These are phyloP conservation scores for Melitaea cinxia DNA, from an alignment of 1,140 invertebrate species.

Conservation along the genomic window DNA sequence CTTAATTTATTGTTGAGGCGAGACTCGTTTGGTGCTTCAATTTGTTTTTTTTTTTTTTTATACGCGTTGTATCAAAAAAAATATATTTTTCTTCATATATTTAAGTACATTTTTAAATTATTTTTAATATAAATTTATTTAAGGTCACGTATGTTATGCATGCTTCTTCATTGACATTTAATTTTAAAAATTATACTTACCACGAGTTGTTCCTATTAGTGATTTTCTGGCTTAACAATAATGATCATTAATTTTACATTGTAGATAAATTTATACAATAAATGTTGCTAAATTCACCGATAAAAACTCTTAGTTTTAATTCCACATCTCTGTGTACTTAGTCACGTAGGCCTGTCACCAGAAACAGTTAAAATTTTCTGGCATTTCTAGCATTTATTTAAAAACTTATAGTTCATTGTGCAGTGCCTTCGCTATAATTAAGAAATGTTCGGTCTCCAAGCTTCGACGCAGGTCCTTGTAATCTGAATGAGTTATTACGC, in stretches of 20 bases:
- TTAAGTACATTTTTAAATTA: constrained; percentile 46
- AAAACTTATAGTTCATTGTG: constrained; percentile 17
- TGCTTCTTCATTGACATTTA: constrained; percentile 35
- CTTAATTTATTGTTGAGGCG: constrained; percentile 45
- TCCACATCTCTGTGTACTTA: constrained; percentile 11
- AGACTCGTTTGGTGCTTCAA: constrained; percentile 43
- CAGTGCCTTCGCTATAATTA: constrained; percentile 32
- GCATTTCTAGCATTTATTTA: constrained; percentile 23
- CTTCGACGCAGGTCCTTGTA: background rate
- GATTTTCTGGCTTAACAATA: constrained; percentile 23
- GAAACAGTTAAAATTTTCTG: background rate
- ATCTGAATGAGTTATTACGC: background rate
- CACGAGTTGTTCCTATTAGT: constrained; percentile 42
- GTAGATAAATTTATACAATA: constrained; percentile 14
- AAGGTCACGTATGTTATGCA: constrained; percentile 30
- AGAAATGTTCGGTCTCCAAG: background rate
- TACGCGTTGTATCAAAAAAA: constrained; percentile 18
- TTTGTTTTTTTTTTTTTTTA: constrained; percentile 28
- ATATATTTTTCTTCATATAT: constrained; percentile 31
- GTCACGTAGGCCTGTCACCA: constrained; percentile 3
- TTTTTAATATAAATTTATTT: constrained; percentile 37
- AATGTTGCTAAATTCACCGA: background rate
- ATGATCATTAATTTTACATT: constrained; percentile 12
- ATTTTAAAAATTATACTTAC: constrained; percentile 25
- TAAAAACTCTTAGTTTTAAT: background rate